These are phyloP conservation scores for Zaprionus capensis DNA, from an alignment of 1,140 invertebrate genomes.

Conservation along the genomic window DNA sequence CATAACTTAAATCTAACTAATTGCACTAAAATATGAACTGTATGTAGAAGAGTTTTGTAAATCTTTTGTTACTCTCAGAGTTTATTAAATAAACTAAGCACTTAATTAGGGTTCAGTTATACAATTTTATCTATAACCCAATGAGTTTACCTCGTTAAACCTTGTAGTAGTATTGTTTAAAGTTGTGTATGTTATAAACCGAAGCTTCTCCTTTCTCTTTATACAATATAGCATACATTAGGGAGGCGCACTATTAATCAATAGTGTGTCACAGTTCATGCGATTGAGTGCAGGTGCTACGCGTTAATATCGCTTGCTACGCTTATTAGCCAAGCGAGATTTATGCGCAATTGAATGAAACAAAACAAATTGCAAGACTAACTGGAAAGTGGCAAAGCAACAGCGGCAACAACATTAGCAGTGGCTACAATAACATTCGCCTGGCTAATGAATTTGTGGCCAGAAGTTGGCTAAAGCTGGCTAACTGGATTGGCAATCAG, in stretches of 20 bases:
- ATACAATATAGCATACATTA: no score
- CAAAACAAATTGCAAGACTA: slow-evolving; percentile 7
- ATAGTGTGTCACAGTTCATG: not conserved
- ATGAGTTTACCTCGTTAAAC: no score
- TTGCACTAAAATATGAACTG: no score
- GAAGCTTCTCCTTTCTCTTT: no score
- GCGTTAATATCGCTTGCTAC: not conserved
- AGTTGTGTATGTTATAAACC: no score
- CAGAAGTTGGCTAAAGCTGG: not conserved
- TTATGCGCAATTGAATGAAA: slow-evolving; percentile 33
- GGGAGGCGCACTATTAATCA: not conserved
- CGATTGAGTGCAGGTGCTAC: not conserved
- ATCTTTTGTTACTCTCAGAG: no score
- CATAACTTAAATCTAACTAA: no score
- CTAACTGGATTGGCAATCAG: slow-evolving; percentile 43
- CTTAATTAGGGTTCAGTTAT: no score
- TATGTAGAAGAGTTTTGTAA: no score
- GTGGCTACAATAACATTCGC: slow-evolving; percentile 5
- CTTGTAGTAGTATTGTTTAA: no score
- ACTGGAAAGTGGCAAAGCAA: not conserved
- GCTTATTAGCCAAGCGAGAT: slow-evolving; percentile 8
- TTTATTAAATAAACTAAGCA: no score
- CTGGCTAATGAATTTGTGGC: slow-evolving; percentile 40
- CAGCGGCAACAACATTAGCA: not conserved
- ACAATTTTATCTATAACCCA: no score